Evolutionary conservation across 2,113 vertebrate species (phyloP).

Genomic region (Ellobius talpinus): DNA sequence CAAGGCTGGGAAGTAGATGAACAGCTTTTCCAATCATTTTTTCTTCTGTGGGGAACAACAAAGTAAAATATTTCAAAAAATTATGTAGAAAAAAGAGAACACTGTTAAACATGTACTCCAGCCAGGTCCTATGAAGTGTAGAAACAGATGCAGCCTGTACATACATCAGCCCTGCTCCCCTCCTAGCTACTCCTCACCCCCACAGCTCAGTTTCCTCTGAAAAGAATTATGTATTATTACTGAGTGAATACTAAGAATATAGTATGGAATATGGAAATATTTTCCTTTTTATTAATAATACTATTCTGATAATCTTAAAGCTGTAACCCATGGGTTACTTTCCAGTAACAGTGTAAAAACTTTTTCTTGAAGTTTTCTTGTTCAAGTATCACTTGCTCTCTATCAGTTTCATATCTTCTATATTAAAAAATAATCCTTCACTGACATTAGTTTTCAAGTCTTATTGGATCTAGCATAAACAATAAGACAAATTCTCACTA

Average conservation of each 20-base stretch:
- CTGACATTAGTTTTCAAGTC: background rate
- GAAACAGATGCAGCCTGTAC: background rate
- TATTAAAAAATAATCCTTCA: background rate
- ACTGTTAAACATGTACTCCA: accelerated
- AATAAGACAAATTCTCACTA: background rate
- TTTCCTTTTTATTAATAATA: background rate
- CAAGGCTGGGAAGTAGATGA: background rate
- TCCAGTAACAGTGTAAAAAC: background rate
- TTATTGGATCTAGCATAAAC: background rate
- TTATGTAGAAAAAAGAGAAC: background rate
- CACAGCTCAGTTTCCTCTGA: background rate
- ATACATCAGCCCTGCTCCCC: background rate
- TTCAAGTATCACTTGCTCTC: background rate
- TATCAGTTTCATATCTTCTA: background rate
- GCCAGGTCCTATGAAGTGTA: background rate
- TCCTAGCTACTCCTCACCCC: background rate
- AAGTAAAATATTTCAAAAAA: background rate
- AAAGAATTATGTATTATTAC: background rate
- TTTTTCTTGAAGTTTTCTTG: background rate
- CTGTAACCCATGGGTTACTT: background rate
- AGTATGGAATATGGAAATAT: background rate
- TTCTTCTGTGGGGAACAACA: background rate
- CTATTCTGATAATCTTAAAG: background rate
- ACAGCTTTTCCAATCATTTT: background rate
- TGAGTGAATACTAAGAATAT: background rate